A percentile compares a stretch with the other conserved stretches of the same genome.
These are phyloP conservation scores for Setophaga kirtlandii DNA, from an alignment of 2,113 vertebrate genomes.

Conservation along the genomic window DNA sequence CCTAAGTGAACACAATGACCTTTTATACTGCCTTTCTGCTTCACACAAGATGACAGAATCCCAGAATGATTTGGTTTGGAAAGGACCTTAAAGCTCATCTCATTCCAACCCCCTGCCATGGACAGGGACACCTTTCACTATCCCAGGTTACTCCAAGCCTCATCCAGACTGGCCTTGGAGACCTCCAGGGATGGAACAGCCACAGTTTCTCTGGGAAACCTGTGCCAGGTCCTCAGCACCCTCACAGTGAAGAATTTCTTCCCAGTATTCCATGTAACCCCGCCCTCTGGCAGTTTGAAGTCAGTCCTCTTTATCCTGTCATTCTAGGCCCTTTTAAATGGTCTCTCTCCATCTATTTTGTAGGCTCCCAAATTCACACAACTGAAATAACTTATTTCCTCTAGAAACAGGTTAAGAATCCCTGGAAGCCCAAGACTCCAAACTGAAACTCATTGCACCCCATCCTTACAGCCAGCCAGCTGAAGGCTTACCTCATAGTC, in stretches of 20 bases:
- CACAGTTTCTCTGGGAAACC: neutral
- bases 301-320: neutral
- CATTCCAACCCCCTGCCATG: neutral
- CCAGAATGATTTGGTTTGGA: neutral
- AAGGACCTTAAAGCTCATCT: neutral
- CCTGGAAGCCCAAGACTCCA: neutral
- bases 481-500: constrained; percentile 58
- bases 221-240: neutral
- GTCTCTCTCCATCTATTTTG: neutral
- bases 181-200: neutral
- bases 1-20: neutral
- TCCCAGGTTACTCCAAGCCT: neutral
- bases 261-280: neutral
- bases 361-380: neutral
- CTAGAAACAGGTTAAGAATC: neutral
- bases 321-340: neutral
- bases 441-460: neutral
- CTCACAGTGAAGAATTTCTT: neutral
- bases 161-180: rapidly evolving
- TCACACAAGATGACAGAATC: neutral
- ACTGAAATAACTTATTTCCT: neutral
- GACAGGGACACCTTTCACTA: neutral
- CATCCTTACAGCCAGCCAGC: neutral
- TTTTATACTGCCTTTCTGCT: neutral
- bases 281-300: neutral